A percentile compares a stretch with the other conserved stretches of the same genome.
phyloP scores from a whole-genome alignment of 2,113 vertebrate genomes.

The Podiceps cristatus region DNA sequence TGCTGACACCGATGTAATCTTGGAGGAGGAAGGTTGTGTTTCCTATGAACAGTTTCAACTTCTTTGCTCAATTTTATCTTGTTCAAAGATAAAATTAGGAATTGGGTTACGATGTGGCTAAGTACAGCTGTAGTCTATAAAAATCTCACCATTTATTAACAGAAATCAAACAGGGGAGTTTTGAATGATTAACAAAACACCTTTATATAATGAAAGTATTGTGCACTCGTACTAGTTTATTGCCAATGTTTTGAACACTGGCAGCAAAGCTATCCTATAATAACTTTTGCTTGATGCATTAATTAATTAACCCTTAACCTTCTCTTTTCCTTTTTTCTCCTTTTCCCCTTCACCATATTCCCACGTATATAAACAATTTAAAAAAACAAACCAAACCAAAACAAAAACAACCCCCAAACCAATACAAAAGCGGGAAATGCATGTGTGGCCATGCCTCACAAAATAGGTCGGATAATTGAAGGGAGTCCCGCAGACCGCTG shows the following conservation, averaged over 20 bases:
- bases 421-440: constrained; percentile 96
- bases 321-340: constrained; percentile 88
- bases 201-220: neutral
- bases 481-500: constrained; percentile 98
- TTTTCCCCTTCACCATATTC: constrained; percentile 77
- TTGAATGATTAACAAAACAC: neutral
- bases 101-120: neutral
- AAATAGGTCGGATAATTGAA: constrained; percentile 99
- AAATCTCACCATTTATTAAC: neutral
- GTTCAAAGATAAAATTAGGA: neutral
- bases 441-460: constrained; percentile 99
- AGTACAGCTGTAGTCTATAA: constrained; percentile 27
- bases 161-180: neutral
- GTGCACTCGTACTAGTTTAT: constrained; percentile 13
- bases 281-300: constrained; percentile 87
- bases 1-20: neutral
- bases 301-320: constrained; percentile 89
- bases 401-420: constrained; percentile 70
- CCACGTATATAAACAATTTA: constrained; percentile 69
- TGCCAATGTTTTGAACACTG: constrained; percentile 82
- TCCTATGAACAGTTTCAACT: neutral
- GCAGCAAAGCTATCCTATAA: constrained; percentile 81
- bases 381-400: constrained; percentile 38
- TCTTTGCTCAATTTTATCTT: neutral
- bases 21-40: neutral